phyloP scores from a whole-genome alignment of 2,888 invertebrate genomes.

The Hoplodrina blanda region DNA sequence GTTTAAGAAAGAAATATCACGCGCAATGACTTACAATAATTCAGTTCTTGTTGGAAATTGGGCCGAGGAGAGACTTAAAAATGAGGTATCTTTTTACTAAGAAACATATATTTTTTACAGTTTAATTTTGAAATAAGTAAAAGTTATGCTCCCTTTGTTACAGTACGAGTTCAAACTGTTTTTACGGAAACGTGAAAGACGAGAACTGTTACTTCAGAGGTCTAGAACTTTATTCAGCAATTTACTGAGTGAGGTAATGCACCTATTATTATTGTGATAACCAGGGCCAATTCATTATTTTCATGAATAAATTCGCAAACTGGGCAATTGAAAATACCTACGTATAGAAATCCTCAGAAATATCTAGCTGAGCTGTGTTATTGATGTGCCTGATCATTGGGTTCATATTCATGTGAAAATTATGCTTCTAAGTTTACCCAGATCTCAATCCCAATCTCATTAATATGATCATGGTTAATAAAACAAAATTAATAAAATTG shows the following conservation, averaged over 20 bases:
- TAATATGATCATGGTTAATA: neutral
- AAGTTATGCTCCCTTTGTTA: constrained; percentile 15
- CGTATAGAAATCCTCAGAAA: no score
- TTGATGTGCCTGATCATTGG: no score
- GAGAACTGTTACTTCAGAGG: constrained; percentile 83
- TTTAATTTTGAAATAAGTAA: neutral
- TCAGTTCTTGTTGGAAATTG: constrained; percentile 84
- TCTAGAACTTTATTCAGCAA: constrained; percentile 86
- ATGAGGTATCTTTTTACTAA: constrained; percentile 73
- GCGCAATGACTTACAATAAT: constrained; percentile 78
- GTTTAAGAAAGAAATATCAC: neutral
- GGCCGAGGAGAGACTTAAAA: constrained; percentile 85
- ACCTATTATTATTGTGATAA: neutral
- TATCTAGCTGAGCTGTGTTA: no score
- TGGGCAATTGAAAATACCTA: no score
- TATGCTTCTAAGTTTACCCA: neutral
- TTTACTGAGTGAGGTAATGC: constrained; percentile 82
- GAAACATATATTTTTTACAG: neutral
- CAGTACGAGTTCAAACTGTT: constrained; percentile 87
- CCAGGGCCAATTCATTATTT: no score
- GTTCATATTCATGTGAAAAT: neutral
- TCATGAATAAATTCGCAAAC: no score
- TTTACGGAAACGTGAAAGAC: constrained; percentile 84
- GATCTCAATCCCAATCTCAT: neutral
- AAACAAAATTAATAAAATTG: neutral